Evolutionary conservation across 2,888 invertebrate species (phyloP).

Genomic region (Neoascia interrupta): DNA sequence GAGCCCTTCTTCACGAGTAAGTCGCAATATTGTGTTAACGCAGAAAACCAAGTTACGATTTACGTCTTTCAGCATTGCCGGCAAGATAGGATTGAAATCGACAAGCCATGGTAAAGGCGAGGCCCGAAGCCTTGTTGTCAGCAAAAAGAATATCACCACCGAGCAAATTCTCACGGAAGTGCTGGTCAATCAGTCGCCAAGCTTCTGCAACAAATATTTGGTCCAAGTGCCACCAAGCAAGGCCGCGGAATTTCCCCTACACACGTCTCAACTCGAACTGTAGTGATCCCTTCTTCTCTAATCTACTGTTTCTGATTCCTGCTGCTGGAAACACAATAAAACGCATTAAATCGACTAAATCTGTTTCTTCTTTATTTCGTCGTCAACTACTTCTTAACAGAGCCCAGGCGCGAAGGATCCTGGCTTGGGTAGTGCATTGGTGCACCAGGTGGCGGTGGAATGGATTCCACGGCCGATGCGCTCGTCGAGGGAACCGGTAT

Average conservation of each 20-base stretch:
- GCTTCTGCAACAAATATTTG: constrained; percentile 76
- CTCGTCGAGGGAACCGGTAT: constrained; percentile 77
- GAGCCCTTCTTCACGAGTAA: constrained; percentile 83
- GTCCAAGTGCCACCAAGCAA: constrained; percentile 77
- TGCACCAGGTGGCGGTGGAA: constrained; percentile 80
- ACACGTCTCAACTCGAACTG: constrained; percentile 73
- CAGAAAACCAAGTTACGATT: not conserved
- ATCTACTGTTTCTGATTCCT: constrained; percentile 3
- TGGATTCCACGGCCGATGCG: constrained; percentile 74
- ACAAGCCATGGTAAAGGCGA: constrained; percentile 81
- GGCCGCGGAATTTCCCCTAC: constrained; percentile 74
- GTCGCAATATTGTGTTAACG: constrained; percentile 17
- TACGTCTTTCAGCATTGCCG: constrained; percentile 77
- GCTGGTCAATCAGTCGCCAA: constrained; percentile 73
- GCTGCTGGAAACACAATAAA: constrained; percentile 19
- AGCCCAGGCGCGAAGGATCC: constrained; percentile 95
- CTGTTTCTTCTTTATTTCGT: constrained; percentile 23
- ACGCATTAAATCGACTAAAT: too few species aligned
- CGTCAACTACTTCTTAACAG: constrained; percentile 79
- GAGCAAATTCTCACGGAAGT: constrained; percentile 75
- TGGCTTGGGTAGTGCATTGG: constrained; percentile 97
- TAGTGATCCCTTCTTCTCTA: not conserved
- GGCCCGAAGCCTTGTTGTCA: constrained; percentile 77
- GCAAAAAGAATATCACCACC: constrained; percentile 74
- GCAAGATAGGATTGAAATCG: constrained; percentile 80